Percentiles rank a stretch among this genome's conserved stretches.
Evolutionary conservation across 2,888 invertebrate genomes (phyloP).

Genomic region (Pollenia griseotomentosa): DNA sequence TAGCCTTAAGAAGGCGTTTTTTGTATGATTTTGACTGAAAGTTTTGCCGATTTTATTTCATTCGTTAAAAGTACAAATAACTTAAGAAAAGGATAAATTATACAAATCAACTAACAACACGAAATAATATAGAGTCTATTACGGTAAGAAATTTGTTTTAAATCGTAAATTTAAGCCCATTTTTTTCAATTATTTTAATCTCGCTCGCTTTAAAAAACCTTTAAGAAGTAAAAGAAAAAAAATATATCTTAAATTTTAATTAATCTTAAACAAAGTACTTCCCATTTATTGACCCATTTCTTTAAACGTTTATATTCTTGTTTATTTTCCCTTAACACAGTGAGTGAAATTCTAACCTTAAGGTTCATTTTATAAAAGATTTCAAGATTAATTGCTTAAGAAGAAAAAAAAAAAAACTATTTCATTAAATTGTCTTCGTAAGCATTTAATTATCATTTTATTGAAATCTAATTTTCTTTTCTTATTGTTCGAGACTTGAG

Average conservation of each 20-base stretch:
- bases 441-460: constrained; percentile 63
- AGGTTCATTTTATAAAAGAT: constrained; percentile 41
- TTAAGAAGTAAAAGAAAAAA: background rate
- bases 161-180: too few relatives aligned
- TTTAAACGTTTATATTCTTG: constrained; percentile 5
- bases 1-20: too few relatives aligned
- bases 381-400: constrained; percentile 50
- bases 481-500: constrained; percentile 21
- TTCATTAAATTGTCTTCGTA: constrained; percentile 38
- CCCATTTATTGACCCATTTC: constrained; percentile 24
- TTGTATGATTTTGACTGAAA: too few relatives aligned
- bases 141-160: too few relatives aligned
- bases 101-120: too few relatives aligned
- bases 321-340: constrained; percentile 24
- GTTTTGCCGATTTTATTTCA: too few relatives aligned
- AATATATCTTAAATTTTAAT: background rate
- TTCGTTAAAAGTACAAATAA: too few relatives aligned
- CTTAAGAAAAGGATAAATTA: too few relatives aligned
- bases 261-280: background rate
- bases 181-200: too few relatives aligned
- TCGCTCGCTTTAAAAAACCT: background rate
- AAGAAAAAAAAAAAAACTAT: constrained; percentile 33
- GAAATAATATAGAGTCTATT: too few relatives aligned
- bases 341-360: constrained; percentile 42
- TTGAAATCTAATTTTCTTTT: constrained; percentile 61